A percentile compares a stretch with the other conserved stretches of the same genome.
phyloP scores from a whole-genome alignment of 2,797 vertebrate genomes.

The Allobates femoralis region DNA sequence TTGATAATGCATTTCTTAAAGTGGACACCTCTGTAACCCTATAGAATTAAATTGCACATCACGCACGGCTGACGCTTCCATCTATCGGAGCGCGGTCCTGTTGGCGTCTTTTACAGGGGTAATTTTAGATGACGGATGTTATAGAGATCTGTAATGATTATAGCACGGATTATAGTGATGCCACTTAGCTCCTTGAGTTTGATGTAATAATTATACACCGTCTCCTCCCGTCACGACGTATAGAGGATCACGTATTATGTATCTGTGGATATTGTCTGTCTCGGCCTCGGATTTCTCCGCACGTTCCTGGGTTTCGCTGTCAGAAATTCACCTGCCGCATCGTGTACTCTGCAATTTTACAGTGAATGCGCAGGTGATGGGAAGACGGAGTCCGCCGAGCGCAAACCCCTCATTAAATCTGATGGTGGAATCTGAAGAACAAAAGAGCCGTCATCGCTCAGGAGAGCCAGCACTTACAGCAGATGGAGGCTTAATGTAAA shows the following conservation, averaged over 20 bases:
- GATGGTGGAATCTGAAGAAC: neutral
- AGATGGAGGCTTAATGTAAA: neutral
- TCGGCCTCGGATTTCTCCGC: neutral
- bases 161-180: neutral
- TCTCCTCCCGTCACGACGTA: neutral
- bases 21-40: too few relatives aligned
- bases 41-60: neutral
- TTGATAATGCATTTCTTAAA: too few relatives aligned
- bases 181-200: neutral
- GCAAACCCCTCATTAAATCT: conserved; percentile 37
- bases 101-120: neutral
- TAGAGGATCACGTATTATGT: neutral
- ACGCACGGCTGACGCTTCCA: neutral
- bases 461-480: neutral
- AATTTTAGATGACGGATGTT: neutral
- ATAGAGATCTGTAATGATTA: neutral
- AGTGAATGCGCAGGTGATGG: conserved; percentile 31
- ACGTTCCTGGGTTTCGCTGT: neutral
- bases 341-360: neutral
- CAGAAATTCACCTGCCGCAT: neutral
- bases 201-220: neutral
- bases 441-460: neutral
- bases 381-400: neutral
- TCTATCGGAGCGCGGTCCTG: neutral
- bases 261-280: neutral